A percentile compares a stretch with the other conserved stretches of the same genome.
phyloP scores from a whole-genome alignment of 2,888 invertebrate genomes.

The Melipona bicolor region DNA sequence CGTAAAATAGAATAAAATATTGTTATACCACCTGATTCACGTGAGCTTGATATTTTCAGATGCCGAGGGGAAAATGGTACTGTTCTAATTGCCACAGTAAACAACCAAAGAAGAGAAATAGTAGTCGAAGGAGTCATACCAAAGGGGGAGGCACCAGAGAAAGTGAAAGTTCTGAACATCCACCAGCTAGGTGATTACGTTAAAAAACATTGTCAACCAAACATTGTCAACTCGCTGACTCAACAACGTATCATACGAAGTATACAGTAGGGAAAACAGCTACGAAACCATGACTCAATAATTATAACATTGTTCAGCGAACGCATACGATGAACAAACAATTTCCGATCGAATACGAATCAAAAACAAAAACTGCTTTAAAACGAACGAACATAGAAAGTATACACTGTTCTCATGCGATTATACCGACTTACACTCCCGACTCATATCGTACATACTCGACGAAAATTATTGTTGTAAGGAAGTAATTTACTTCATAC shows the following conservation, averaged over 20 bases:
- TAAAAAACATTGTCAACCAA: conserved; percentile 74
- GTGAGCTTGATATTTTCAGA: conserved; percentile 81
- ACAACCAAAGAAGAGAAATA: conserved; percentile 88
- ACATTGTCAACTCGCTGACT: conserved; percentile 72
- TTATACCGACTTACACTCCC: conserved; percentile 65
- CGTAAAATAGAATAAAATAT: no score
- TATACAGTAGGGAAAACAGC: conserved; percentile 58
- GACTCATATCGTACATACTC: conserved; percentile 59
- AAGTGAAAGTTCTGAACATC: conserved; percentile 86
- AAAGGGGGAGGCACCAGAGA: conserved; percentile 88
- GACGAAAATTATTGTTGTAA: conserved; percentile 60
- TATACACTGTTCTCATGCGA: conserved; percentile 67
- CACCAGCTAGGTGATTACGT: conserved; percentile 85
- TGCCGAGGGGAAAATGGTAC: conserved; percentile 95
- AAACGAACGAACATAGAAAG: conserved; percentile 64
- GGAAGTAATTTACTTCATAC: conserved; percentile 67
- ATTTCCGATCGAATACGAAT: conserved; percentile 69
- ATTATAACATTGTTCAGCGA: conserved; percentile 59
- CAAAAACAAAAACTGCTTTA: conserved; percentile 61
- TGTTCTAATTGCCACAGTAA: conserved; percentile 94
- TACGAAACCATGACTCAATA: conserved; percentile 52
- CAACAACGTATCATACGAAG: conserved; percentile 66
- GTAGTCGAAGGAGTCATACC: conserved; percentile 84
- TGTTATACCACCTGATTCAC: background rate
- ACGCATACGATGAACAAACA: conserved; percentile 61